These are phyloP conservation scores for Chrysopa pallens DNA, from an alignment of 1,140 invertebrate species.

Conservation along the genomic window DNA sequence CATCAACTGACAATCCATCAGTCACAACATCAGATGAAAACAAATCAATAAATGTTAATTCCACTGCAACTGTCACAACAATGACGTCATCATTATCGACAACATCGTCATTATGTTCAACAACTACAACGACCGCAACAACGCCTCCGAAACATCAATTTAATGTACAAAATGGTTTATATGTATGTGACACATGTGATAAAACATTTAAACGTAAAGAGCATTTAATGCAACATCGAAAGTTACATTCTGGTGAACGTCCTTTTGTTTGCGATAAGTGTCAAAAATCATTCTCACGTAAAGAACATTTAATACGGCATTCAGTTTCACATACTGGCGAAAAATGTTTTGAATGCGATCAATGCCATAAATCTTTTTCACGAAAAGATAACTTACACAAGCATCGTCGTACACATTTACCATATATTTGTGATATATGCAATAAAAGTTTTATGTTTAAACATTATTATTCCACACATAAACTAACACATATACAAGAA, in stretches of 20 bases:
- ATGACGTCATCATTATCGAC: too few species aligned
- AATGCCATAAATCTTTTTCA: constrained; percentile 59
- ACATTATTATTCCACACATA: constrained; percentile 45
- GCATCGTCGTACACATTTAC: constrained; percentile 45
- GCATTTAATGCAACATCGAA: constrained; percentile 36
- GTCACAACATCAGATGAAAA: too few species aligned
- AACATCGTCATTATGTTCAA: too few species aligned
- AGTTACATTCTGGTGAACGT: constrained; percentile 47
- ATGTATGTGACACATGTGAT: constrained; percentile 33
- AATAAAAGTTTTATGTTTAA: constrained; percentile 55
- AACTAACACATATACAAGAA: constrained; percentile 11
- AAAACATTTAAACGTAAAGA: constrained; percentile 40
- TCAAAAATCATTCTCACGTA: constrained; percentile 51
- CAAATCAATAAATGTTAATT: too few species aligned
- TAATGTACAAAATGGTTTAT: constrained; percentile 10
- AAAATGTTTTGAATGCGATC: constrained; percentile 53
- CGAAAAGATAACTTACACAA: constrained; percentile 60
- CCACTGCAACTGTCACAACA: too few species aligned
- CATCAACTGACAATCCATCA: too few species aligned
- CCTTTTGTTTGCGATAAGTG: constrained; percentile 45
- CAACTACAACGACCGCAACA: too few species aligned
- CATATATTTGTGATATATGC: constrained; percentile 50
- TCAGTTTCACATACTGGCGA: constrained; percentile 54
- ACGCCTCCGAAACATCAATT: too few species aligned
- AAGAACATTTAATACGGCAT: constrained; percentile 51